Base-by-base conservation (phyloP, 2,888 invertebrate genomes). In the Dermolepida albohirtum region DNA sequence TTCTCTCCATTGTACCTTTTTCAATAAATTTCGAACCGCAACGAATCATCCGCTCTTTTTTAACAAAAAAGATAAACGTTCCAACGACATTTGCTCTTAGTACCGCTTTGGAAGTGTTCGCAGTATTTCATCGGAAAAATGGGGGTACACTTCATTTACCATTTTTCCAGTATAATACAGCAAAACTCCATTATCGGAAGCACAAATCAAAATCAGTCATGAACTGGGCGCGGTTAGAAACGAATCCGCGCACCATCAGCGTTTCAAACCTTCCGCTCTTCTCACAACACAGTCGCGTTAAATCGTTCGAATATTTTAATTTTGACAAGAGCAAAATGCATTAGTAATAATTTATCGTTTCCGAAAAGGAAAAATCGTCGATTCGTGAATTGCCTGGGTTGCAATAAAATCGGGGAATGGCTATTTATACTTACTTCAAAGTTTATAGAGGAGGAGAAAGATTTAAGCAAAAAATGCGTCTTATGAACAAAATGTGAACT, bases 261-360 rank as follows among this genome's bases (percentile, higher is more conserved):
- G 59, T 29, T 44, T 59, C 44, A 59, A 44, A 17, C 59, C 44
- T 34, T 44, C 47, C 47, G 14, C 4, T 47, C 44, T 44, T 8
- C 59, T 34, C 59, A 29, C 44, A 27, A 17, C 59, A 27, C 34
- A 47, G 44, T 66, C 67, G 69, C 67, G 66, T 68, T 70, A 70
- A 76, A 75, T 75, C 73, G 72, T 65, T 73, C 72, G 74, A 75
- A 77, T 78, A 77, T 78, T 78, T 78, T 78, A 78, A 78, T 78
- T 75, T 74, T 64, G 69, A 73, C 71, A 63, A 40, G 72, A 74
- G 73, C 75, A 77, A 78, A 78, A 74, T 77, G 78, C 79, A 78
- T 77, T 76, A 77, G 73, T 70, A 76, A 76, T 77, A 77, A 78
- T 78, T 78, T 75, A 77, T 66, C 57, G 49, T 69, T 59, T 44